phyloP scores from a whole-genome alignment of 2,888 invertebrate species.

The Chromoteleia sp. region DNA sequence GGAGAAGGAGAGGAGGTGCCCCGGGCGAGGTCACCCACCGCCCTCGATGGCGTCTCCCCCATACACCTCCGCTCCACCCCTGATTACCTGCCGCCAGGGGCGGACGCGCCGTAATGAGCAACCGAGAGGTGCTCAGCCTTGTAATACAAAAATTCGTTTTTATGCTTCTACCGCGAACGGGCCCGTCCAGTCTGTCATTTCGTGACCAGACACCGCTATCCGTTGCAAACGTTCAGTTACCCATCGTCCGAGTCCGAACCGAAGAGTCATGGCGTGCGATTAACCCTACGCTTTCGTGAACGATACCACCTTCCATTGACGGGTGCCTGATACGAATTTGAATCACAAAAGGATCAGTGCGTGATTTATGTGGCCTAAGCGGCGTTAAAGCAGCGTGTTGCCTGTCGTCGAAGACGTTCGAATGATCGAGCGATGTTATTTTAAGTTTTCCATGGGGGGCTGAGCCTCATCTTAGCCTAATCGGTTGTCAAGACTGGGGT shows the following conservation, averaged over 20 bases:
- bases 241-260: neutral
- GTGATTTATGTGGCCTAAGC: slow-evolving; percentile 54
- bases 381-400: slow-evolving; percentile 69
- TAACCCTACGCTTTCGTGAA: slow-evolving; percentile 2
- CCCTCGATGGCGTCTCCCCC: slow-evolving; percentile 77
- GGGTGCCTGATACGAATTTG: slow-evolving; percentile 20
- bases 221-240: neutral
- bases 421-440: slow-evolving; percentile 84
- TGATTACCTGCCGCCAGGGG: slow-evolving; percentile 84
- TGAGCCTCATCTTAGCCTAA: slow-evolving; percentile 81
- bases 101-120: slow-evolving; percentile 84
- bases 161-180: slow-evolving; percentile 31
- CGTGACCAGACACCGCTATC: too few species aligned
- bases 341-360: slow-evolving; percentile 38
- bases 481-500: slow-evolving; percentile 79
- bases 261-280: slow-evolving; percentile 28
- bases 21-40: slow-evolving; percentile 84
- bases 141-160: slow-evolving; percentile 36
- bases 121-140: slow-evolving; percentile 83
- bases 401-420: slow-evolving; percentile 79
- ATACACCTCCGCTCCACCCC: slow-evolving; percentile 76
- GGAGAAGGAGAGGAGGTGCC: slow-evolving; percentile 80
- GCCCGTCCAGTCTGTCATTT: slow-evolving; percentile 3
- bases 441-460: slow-evolving; percentile 84
- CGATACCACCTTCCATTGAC: neutral